Evolutionary conservation across 2,797 vertebrate species (phyloP), one percentile per base, ranked within the genome.

Genomic region (Rhynchonycteris naso): DNA sequence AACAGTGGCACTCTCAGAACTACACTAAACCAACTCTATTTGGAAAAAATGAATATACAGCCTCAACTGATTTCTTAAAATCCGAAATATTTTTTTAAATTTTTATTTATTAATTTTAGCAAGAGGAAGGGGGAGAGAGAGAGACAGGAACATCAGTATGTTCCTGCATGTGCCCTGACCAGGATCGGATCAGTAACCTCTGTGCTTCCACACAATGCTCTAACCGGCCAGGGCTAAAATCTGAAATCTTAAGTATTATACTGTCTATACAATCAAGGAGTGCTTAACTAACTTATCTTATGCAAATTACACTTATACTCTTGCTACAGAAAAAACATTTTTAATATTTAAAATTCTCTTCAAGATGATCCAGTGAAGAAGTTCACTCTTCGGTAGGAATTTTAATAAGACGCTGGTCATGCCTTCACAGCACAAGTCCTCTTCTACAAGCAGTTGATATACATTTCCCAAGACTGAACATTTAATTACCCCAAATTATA

Each of bases 271-370:
- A 50, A 86, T 47, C 50, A 52, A 66, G 11, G 75, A 76, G 30
- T 52, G 14, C 21, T 74, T 63, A 84, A 35, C 47, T 78, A 80
- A 81, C n/a, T 81, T 87, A 76, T 12, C 66, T 76, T 61, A 80
- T 28, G 38, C 2, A 87, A 92, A 80, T 76, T 59, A 86, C 4
- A 68, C 43, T 89, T 54, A 88, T 0, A 43, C 35, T 74, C 80
- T 83, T 80, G 47, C 54, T 30, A 71, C 13, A 65, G 47, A 16
- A 24, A 84, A 93, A 84, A 54, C 7, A n/a, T 54, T 68, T 91
- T 90, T 80, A 91, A 38, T 47, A 81, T 28, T 93, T 90, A 89
- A 85, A 83, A 75, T 76, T 81, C 33, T 85, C 79, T 47, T 88
- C 90, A 68, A 81, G 61, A 94, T 63, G 61, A 93, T 7, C 13